Base-by-base conservation (phyloP, 2,113 vertebrate genomes). In the Thalassoma bifasciatum region DNA sequence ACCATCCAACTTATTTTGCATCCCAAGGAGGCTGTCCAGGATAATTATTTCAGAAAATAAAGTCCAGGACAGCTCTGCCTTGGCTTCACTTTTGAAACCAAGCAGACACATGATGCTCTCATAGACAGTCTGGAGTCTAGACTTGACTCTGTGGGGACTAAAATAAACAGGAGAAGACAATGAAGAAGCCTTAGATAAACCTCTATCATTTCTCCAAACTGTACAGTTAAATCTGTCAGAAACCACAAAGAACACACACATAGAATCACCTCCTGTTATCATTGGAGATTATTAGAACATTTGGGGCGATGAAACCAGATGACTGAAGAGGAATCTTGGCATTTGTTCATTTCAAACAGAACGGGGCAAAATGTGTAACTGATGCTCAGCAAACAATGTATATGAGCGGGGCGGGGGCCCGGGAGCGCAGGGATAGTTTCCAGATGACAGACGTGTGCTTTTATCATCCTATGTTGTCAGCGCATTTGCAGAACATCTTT, bases 371-470 rank as follows among this genome's bases (percentile, higher is more conserved):
- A 75, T 40, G 62, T 85, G 88, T 89, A 88, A 92, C 65, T 40
- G 81, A 90, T 81, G 82, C 85, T 89, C 50, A 10, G 72, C 81
- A 89, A 91, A 90, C 85, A 78, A 82, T 72, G 73, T 72, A 63
- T 65, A 79, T 30, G 47, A 62, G 66, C 8, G 10, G 26, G 70
- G 49, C 5, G 13, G 23, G 30, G 58, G 58, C 40, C 53, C 12
- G 40, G 26, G 79, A 54, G 62, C 2, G 10, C 7, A 3, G 26
- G 30, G 77, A 87, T 85, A 3, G 67, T 26, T 92, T 88, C 89
- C 86, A 85, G 85, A 89, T 89, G 81, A 87, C 2, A 72, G 52
- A 66, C 46, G 24, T 51, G 83, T 67, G 65, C 61, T 75, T 88
- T 84, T 74, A 78, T 82, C 69, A 17, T 88, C 66, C 24, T 68